These are phyloP conservation scores for Chaetodon trifasciatus DNA, from an alignment of 2,797 vertebrate genomes.

Conservation along the genomic window DNA sequence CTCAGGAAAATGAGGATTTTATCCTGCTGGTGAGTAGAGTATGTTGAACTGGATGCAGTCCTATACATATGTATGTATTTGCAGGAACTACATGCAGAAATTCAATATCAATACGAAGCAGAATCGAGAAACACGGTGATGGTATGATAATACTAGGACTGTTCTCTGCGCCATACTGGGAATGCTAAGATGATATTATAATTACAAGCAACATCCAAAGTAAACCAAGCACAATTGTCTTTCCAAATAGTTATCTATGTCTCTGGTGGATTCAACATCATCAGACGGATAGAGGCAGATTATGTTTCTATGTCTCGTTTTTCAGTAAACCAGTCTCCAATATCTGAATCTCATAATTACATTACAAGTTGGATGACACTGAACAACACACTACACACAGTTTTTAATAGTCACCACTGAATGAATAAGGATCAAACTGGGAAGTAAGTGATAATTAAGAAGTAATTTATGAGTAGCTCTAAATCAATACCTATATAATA, in stretches of 20 bases:
- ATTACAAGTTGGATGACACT: neutral
- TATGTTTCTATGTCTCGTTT: neutral
- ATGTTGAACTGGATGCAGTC: constrained; percentile 16
- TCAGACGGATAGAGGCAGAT: neutral
- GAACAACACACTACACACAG: neutral
- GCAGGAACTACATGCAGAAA: constrained; percentile 8
- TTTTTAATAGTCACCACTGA: neutral
- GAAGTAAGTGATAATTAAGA: neutral
- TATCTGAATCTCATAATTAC: neutral
- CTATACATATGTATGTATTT: constrained; percentile 8
- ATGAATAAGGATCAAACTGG: neutral
- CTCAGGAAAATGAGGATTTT: constrained; percentile 36
- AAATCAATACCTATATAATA: neutral
- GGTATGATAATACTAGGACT: constrained; percentile 1
- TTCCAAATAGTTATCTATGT: constrained; percentile 17
- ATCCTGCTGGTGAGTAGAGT: constrained; percentile 8
- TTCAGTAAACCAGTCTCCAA: neutral
- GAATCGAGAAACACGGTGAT: constrained; percentile 25
- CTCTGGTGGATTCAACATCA: constrained; percentile 3
- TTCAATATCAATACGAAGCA: constrained; percentile 24
- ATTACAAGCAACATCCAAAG: constrained; percentile 1
- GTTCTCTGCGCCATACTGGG: neutral
- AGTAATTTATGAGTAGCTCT: neutral
- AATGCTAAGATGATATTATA: neutral
- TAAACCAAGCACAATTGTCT: neutral